These are phyloP conservation scores for Lobophora halterata DNA, from an alignment of 2,888 invertebrate genomes.

Conservation along the genomic window DNA sequence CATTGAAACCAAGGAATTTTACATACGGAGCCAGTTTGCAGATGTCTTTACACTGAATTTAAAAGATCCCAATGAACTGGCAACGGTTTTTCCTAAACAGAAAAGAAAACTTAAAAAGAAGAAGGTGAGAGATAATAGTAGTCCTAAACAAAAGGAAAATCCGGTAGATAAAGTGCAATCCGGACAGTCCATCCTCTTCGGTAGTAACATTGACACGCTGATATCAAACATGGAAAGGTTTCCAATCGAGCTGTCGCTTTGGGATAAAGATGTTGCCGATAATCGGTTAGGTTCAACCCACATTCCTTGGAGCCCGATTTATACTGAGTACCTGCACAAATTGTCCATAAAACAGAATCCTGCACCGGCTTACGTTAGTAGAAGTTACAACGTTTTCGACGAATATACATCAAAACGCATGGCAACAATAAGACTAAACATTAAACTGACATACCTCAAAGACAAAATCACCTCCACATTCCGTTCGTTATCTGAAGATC, in stretches of 20 bases:
- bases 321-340: slow-evolving; percentile 48
- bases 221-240: slow-evolving; percentile 50
- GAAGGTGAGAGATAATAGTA: slow-evolving; percentile 32
- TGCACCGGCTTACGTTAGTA: slow-evolving; percentile 36
- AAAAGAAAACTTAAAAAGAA: slow-evolving; percentile 38
- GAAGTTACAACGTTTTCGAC: slow-evolving; percentile 50
- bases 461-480: slow-evolving; percentile 35
- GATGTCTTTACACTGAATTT: slow-evolving; percentile 56
- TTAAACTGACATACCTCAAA: slow-evolving; percentile 49
- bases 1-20: slow-evolving; percentile 45
- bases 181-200: slow-evolving; percentile 46
- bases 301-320: slow-evolving; percentile 53
- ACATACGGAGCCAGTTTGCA: slow-evolving; percentile 51
- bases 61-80: slow-evolving; percentile 43
- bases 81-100: slow-evolving; percentile 21
- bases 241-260: slow-evolving; percentile 56
- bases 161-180: slow-evolving; percentile 34
- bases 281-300: slow-evolving; percentile 47
- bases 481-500: slow-evolving; percentile 27
- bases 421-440: slow-evolving; percentile 48
- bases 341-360: slow-evolving; percentile 28
- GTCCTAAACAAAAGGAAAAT: slow-evolving; percentile 19
- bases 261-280: slow-evolving; percentile 39
- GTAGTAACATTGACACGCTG: slow-evolving; percentile 40
- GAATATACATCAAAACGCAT: slow-evolving; percentile 53